phyloP scores from a whole-genome alignment of 2,797 vertebrate species.

The Acanthurus lineatus region DNA sequence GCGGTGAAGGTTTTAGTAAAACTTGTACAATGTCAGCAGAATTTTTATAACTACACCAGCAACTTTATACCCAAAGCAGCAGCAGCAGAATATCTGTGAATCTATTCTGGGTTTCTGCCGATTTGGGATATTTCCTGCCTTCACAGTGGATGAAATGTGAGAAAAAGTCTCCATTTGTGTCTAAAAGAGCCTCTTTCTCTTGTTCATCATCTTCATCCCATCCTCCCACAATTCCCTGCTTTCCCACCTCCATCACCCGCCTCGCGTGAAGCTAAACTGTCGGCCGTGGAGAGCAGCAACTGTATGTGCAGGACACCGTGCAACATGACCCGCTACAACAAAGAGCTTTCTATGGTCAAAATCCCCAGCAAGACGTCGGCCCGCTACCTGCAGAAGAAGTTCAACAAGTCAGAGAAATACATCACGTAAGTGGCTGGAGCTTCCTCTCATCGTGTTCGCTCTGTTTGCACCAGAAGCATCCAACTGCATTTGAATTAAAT shows the following conservation, averaged over 20 bases:
- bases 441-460: too few species aligned
- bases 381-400: slow-evolving; percentile 99
- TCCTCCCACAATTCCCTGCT: background rate
- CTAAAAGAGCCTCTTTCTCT: slow-evolving; percentile 14
- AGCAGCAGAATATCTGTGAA: background rate
- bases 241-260: slow-evolving; percentile 5
- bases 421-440: slow-evolving; percentile 91
- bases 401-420: slow-evolving; percentile 98
- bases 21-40: slow-evolving; percentile 8
- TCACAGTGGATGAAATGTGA: background rate
- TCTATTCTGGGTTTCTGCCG: background rate
- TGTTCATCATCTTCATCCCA: slow-evolving; percentile 27
- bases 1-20: slow-evolving; percentile 4
- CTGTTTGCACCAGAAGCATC: background rate
- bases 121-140: background rate
- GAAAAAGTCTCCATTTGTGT: background rate
- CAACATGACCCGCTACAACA: slow-evolving; percentile 98
- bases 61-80: background rate
- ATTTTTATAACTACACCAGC: slow-evolving; percentile 18
- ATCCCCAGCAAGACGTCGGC: slow-evolving; percentile 99
- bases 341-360: slow-evolving; percentile 99
- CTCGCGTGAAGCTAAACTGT: slow-evolving; percentile 88
- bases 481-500: background rate
- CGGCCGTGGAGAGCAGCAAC: slow-evolving; percentile 92
- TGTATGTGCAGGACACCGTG: slow-evolving; percentile 97